A percentile compares a stretch with the other conserved stretches of the same genome.
These are phyloP conservation scores for Philonicus albiceps DNA, from an alignment of 2,888 invertebrate species.

Conservation along the genomic window DNA sequence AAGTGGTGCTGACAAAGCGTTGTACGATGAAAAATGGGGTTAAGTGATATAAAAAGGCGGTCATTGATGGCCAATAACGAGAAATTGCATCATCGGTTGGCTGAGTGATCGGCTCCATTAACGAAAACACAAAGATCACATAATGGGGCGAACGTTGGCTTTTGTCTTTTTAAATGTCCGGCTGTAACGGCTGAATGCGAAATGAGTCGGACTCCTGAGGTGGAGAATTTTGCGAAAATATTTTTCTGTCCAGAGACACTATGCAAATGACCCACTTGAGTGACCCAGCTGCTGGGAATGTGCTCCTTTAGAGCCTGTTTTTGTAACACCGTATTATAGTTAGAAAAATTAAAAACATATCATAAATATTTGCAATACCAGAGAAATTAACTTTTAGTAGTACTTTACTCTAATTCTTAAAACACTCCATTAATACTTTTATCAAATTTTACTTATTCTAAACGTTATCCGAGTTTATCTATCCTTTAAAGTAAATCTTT, in stretches of 20 bases:
- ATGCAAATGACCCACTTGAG: not conserved
- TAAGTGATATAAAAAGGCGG: conserved; percentile 9
- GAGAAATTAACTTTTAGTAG: no score
- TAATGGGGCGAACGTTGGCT: not conserved
- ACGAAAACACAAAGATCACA: not conserved
- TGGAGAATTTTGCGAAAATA: not conserved
- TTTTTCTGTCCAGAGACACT: not conserved
- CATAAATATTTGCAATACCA: no score
- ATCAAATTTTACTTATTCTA: no score
- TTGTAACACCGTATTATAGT: not conserved
- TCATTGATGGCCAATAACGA: not conserved
- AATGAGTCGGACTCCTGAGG: not conserved
- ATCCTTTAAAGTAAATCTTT: no score
- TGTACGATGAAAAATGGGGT: not conserved
- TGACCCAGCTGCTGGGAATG: not conserved
- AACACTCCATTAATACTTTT: no score
- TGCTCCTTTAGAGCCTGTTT: not conserved
- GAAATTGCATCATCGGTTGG: not conserved
- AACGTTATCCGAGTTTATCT: no score
- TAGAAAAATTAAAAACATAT: not conserved
- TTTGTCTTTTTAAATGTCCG: not conserved
- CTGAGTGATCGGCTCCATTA: not conserved
- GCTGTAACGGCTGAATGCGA: not conserved
- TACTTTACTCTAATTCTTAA: no score
- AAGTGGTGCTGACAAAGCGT: not conserved